These are phyloP conservation scores for Xiphophorus couchianus DNA, from an alignment of 2,113 vertebrate genomes.

Conservation along the genomic window DNA sequence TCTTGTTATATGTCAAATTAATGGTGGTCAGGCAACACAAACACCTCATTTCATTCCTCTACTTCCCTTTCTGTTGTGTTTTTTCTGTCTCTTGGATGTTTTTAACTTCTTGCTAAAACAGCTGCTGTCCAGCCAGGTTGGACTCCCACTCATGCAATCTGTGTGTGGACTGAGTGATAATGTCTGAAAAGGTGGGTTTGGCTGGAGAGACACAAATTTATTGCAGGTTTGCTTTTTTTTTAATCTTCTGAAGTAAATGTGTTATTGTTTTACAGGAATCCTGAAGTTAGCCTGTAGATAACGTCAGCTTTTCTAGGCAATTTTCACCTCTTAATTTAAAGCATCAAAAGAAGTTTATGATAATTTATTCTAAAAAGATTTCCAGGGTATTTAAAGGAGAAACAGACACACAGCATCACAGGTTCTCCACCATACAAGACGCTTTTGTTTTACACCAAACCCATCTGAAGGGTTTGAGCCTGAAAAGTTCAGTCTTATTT, in stretches of 20 bases:
- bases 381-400: no score
- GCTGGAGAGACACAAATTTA: constrained; percentile 5
- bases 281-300: background rate
- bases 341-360: no score
- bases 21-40: constrained; percentile 13
- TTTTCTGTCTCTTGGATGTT: background rate
- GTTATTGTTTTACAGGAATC: background rate
- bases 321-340: no score
- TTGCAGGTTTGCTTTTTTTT: background rate
- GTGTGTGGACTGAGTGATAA: constrained; percentile 37
- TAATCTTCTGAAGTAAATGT: background rate
- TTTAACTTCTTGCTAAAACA: constrained; percentile 65
- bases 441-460: no score
- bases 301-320: background rate
- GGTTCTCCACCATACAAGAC: no score
- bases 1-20: constrained; percentile 13
- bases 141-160: constrained; percentile 45
- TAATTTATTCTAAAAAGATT: no score
- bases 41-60: constrained; percentile 22
- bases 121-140: constrained; percentile 44
- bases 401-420: no score
- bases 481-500: no score
- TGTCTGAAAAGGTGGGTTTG: constrained; percentile 19
- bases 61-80: constrained; percentile 5
- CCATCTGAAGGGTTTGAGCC: no score